These are phyloP conservation scores for Gortyna flavago DNA, from an alignment of 2,888 invertebrate species.

Conservation along the genomic window DNA sequence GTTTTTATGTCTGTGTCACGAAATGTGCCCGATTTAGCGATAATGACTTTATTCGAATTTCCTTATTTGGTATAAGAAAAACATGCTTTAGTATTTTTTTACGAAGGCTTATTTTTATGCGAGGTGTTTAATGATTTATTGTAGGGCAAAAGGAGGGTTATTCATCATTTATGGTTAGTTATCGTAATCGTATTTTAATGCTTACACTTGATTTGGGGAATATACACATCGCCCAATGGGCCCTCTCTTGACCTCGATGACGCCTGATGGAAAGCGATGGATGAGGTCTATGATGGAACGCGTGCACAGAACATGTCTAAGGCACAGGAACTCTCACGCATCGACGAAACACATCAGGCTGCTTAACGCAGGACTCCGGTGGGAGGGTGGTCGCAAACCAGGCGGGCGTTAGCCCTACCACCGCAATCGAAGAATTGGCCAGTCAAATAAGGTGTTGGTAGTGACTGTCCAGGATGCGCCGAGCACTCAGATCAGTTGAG, in stretches of 20 bases:
- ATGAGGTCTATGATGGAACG: background rate
- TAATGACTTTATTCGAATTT: constrained; percentile 46
- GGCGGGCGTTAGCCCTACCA: too few relatives aligned
- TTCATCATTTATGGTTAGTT: background rate
- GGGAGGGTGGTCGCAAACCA: too few relatives aligned
- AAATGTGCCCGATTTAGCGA: constrained; percentile 39
- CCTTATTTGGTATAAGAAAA: constrained; percentile 36
- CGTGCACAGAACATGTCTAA: background rate
- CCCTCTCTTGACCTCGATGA: too few relatives aligned
- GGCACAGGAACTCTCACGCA: too few relatives aligned
- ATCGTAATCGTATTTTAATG: background rate
- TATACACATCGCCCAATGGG: background rate
- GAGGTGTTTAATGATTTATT: constrained; percentile 32
- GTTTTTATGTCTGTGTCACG: constrained; percentile 45
- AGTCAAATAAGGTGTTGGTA: too few relatives aligned
- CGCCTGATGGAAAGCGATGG: background rate
- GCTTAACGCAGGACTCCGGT: too few relatives aligned
- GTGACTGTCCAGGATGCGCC: too few relatives aligned
- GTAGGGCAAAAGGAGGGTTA: background rate
- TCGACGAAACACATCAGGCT: too few relatives aligned
- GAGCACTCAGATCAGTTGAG: too few relatives aligned
- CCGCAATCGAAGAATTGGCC: too few relatives aligned
- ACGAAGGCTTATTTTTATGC: background rate
- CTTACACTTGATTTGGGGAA: background rate
- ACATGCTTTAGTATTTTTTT: constrained; percentile 14